Evolutionary conservation across 2,888 invertebrate genomes (phyloP), one percentile per base, ranked within the genome.

Genomic region (Amiota communis): DNA sequence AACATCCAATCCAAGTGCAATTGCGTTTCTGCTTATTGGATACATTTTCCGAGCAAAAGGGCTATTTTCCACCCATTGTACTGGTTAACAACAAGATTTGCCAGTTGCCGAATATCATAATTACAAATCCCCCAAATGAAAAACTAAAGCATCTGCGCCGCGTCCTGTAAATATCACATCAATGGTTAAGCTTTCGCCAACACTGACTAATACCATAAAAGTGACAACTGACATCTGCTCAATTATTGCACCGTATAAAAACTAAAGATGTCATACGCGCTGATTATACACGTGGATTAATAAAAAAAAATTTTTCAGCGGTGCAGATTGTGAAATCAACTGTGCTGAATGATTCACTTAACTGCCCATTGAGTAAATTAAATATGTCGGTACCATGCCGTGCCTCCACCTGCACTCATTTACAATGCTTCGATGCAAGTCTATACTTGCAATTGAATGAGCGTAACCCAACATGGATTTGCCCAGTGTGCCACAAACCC

Each of bases 401-500:
- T 72, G 93, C 98, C 1, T 94, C 94, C 71, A 95, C 95, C n/a
- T 99, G 99, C 87, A 94, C 94, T 46, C 99, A 99, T 91, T 92
- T 99, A 83, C 99, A 99, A 90, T 99, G 99, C 90, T 99, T 99
- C 90, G 99, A 99, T 91, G 98, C 98, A 0, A 95, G 95, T 17
- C 92, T 97, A 72, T 99, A 95, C 90, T 92, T 99, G 79, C 96
- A 97, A 92, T 99, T 99, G 99, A 99, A 99, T 87, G 99, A 99
- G 90, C 93, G 97, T 77, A 98, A 98, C 86, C 97, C 99, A 2
- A 98, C 98, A 0, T 99, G 99, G 99, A 94, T 95, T 84, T 99
- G 99, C 90, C 99, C 99, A 0, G 98, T 99, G 17, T 99, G 99
- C 90, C 97, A 98, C 90, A 95, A 96, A 79, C 92, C 95, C 0